Evolutionary conservation across 2,797 vertebrate species (phyloP).

Genomic region (Peromyscus melanophrys): DNA sequence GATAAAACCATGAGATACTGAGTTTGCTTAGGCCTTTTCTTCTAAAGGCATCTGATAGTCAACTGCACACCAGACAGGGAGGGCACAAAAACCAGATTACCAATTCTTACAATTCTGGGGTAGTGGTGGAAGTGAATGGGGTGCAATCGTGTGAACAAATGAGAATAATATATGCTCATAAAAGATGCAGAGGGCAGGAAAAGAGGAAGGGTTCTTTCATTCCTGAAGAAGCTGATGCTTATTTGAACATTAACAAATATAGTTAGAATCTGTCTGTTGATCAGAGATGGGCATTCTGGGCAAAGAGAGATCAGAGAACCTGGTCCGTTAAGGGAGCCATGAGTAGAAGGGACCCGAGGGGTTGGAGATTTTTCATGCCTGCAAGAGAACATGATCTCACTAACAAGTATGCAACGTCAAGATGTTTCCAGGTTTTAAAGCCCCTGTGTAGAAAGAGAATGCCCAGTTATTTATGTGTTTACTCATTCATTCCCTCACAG

Average conservation of each 20-base stretch:
- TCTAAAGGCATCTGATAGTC: not conserved
- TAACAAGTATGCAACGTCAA: not conserved
- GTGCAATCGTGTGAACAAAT: not conserved
- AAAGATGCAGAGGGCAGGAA: not conserved
- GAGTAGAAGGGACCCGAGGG: not conserved
- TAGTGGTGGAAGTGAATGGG: not conserved
- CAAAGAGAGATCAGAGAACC: not conserved
- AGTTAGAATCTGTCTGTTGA: not conserved
- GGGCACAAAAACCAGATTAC: not conserved
- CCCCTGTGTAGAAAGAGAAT: not conserved
- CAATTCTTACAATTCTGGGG: not conserved
- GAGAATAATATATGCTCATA: not conserved
- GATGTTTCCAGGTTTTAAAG: not conserved
- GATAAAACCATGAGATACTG: not conserved
- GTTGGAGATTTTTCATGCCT: not conserved
- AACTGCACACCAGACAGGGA: not conserved
- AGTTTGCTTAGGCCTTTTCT: not conserved
- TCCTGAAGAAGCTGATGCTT: not conserved
- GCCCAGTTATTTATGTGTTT: not conserved
- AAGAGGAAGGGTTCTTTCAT: not conserved
- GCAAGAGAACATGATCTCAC: not conserved
- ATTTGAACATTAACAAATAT: not conserved
- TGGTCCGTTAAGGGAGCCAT: not conserved
- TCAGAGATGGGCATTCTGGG: not conserved
- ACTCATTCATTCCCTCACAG: too few species aligned